These are phyloP conservation scores for Lacanobia oleracea DNA, from an alignment of 2,888 invertebrate species.

Conservation along the genomic window DNA sequence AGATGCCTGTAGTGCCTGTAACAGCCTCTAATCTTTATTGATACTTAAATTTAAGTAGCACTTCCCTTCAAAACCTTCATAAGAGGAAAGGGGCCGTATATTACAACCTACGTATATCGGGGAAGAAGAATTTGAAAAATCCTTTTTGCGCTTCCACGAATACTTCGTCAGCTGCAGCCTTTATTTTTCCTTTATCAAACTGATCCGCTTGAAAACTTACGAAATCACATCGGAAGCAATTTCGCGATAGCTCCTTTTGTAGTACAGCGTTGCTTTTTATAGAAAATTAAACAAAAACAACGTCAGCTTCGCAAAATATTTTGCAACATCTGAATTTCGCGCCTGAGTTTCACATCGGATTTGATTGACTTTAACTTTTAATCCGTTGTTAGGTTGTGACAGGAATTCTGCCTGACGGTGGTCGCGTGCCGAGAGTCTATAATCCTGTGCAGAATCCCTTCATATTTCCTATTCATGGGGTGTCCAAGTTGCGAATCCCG, in stretches of 20 bases:
- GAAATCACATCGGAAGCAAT: slow-evolving; percentile 55
- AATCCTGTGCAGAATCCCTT: slow-evolving; percentile 33
- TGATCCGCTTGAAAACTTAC: slow-evolving; percentile 36
- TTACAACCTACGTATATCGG: slow-evolving; percentile 17
- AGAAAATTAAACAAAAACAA: slow-evolving; percentile 56
- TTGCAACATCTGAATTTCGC: slow-evolving; percentile 9
- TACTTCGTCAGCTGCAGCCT: slow-evolving; percentile 34
- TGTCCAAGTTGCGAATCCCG: slow-evolving; percentile 33
- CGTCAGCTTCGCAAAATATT: slow-evolving; percentile 8
- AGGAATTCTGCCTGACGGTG: slow-evolving; percentile 11
- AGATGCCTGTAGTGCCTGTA: not conserved
- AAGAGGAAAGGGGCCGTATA: slow-evolving; percentile 13
- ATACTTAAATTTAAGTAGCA: slow-evolving; percentile 42
- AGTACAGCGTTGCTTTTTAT: slow-evolving; percentile 25
- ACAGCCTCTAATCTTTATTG: slow-evolving; percentile 44
- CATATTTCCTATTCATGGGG: slow-evolving; percentile 29
- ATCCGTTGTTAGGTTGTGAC: slow-evolving; percentile 32
- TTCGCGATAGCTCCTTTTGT: slow-evolving; percentile 30
- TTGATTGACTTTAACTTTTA: slow-evolving; percentile 47
- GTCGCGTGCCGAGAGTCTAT: slow-evolving; percentile 9
- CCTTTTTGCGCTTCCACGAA: slow-evolving; percentile 5
- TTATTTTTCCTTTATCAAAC: slow-evolving; percentile 34
- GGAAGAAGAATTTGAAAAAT: slow-evolving; percentile 24
- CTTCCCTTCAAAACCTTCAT: slow-evolving; percentile 18
- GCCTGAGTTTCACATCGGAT: slow-evolving; percentile 24